Conservation (phyloP, 2,888 invertebrate species). For the Himalopsyche anomala region DNA sequence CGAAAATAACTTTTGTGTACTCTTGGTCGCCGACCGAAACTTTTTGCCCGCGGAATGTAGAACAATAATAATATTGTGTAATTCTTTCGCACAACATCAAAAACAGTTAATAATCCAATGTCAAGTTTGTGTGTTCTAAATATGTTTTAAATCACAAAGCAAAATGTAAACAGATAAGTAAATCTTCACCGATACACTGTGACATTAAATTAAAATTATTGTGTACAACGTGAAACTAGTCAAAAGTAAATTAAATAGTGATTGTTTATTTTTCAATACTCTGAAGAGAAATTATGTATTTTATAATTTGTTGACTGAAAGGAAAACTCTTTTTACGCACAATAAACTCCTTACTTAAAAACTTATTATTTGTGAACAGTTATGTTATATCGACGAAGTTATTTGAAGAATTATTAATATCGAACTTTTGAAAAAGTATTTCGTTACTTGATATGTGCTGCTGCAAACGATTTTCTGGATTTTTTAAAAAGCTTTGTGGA, state of each 20-base stretch:
- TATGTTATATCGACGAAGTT: too few relatives aligned
- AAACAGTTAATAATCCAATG: background rate
- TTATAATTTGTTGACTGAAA: too few relatives aligned
- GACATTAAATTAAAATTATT: background rate
- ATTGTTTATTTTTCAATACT: too few relatives aligned
- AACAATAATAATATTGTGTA: conserved; percentile 35
- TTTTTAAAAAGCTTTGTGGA: conserved; percentile 58
- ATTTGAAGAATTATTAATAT: too few relatives aligned
- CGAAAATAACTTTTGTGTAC: conserved; percentile 32
- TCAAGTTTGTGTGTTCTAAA: background rate
- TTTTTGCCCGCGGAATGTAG: conserved; percentile 20
- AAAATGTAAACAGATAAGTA: conserved; percentile 16
- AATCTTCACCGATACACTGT: background rate
- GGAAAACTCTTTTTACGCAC: too few relatives aligned
- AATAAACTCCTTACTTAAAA: too few relatives aligned
- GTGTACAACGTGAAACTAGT: conserved; percentile 21
- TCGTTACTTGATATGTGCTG: conserved; percentile 54
- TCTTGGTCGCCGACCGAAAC: background rate
- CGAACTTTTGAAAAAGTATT: too few relatives aligned
- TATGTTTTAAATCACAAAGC: background rate
- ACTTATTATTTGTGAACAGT: too few relatives aligned
- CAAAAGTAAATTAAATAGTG: background rate
- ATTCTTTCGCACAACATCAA: background rate
- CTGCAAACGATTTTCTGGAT: conserved; percentile 56
- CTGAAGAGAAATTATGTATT: too few relatives aligned